A percentile compares a stretch with the other conserved stretches of the same genome.
These are phyloP conservation scores for Callosobruchus maculatus DNA, from an alignment of 2,888 invertebrate species.

Conservation along the genomic window DNA sequence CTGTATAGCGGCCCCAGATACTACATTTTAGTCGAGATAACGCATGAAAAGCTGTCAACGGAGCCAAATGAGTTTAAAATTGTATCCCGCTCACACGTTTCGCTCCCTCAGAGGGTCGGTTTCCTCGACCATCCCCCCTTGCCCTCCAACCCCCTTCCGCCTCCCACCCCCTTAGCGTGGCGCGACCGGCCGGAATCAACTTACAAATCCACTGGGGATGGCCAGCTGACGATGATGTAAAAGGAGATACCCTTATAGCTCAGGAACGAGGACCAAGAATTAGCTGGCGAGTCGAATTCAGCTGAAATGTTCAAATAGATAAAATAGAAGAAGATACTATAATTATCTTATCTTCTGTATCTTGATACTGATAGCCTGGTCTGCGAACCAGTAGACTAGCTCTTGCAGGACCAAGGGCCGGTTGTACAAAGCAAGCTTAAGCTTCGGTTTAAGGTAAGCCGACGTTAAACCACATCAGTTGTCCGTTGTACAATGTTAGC, in stretches of 20 bases:
- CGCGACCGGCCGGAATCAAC: slow-evolving; percentile 39
- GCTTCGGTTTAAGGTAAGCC: too few species aligned
- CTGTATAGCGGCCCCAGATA: background rate
- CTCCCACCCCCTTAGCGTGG: slow-evolving; percentile 9
- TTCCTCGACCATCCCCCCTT: slow-evolving; percentile 8
- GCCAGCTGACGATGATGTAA: slow-evolving; percentile 45
- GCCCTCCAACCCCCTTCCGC: slow-evolving; percentile 4
- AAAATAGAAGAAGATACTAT: too few species aligned
- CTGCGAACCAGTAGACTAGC: too few species aligned
- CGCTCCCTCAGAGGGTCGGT: background rate
- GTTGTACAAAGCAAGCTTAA: too few species aligned
- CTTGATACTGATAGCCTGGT: too few species aligned
- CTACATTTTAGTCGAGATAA: background rate
- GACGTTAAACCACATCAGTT: too few species aligned
- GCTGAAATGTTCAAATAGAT: too few species aligned
- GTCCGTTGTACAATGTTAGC: too few species aligned
- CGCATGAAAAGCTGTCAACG: background rate
- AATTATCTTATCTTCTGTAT: too few species aligned
- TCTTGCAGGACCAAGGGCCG: too few species aligned
- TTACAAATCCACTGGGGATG: slow-evolving; percentile 48
- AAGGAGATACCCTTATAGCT: slow-evolving; percentile 24
- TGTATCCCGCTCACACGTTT: background rate
- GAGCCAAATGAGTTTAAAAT: background rate
- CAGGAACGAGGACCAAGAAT: background rate
- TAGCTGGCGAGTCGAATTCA: too few species aligned